Percentiles rank a stretch among this genome's conserved stretches.
phyloP scores from a whole-genome alignment of 2,797 vertebrate species.

The Sebastiscus tertius region DNA sequence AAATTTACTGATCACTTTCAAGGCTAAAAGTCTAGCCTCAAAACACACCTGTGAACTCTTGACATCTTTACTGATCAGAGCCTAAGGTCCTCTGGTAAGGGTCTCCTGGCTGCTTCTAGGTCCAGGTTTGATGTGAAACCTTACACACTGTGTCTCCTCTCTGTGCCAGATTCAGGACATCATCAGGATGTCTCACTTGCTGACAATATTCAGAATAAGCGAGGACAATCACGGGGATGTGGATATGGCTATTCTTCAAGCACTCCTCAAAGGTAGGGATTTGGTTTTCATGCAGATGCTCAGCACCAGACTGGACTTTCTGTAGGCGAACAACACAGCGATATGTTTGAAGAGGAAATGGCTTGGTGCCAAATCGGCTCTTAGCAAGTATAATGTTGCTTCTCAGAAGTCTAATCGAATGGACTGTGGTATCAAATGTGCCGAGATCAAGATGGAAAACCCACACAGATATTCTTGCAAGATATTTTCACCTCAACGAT shows the following conservation, averaged over 20 bases:
- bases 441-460: neutral
- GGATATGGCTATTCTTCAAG: constrained; percentile 95
- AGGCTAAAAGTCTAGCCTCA: neutral
- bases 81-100: neutral
- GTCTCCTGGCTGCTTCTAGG: neutral
- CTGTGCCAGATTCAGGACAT: constrained; percentile 93
- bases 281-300: neutral
- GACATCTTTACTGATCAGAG: neutral
- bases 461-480: neutral
- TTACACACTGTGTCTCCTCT: neutral
- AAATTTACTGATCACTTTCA: neutral
- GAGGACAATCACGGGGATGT: constrained; percentile 88
- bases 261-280: constrained; percentile 91
- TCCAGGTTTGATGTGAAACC: neutral
- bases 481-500: constrained; percentile 2
- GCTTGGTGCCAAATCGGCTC: neutral
- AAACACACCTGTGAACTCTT: neutral
- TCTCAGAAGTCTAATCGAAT: neutral
- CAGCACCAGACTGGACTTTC: neutral
- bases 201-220: constrained; percentile 91
- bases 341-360: neutral
- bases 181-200: constrained; percentile 85
- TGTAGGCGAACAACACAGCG: neutral
- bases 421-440: constrained; percentile 11
- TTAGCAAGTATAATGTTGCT: constrained; percentile 25